Evolutionary conservation across 2,888 invertebrate genomes (phyloP).

Genomic region (Hydropsyche betteni): DNA sequence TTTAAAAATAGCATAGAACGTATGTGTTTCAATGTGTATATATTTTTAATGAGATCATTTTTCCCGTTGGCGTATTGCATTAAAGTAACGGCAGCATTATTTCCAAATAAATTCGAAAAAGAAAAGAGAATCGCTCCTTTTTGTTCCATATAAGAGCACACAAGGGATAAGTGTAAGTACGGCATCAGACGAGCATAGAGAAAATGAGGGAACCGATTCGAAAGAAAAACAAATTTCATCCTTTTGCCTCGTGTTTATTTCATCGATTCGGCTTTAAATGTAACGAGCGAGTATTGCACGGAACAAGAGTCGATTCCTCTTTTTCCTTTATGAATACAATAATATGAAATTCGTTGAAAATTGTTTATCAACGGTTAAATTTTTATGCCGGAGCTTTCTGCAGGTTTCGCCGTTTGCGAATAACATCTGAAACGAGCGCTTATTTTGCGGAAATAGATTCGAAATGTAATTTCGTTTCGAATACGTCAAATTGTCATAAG

Average conservation of each 20-base stretch:
- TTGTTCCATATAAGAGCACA: slow-evolving; percentile 9
- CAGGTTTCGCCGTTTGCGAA: too few relatives aligned
- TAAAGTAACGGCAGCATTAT: slow-evolving; percentile 1
- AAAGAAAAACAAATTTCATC: slow-evolving; percentile 17
- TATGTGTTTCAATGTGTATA: too few relatives aligned
- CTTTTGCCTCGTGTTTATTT: slow-evolving; percentile 4
- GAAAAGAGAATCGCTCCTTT: background rate
- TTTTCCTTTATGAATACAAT: too few relatives aligned
- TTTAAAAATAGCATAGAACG: too few relatives aligned
- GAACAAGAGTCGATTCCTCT: too few relatives aligned
- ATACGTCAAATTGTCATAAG: slow-evolving; percentile 9
- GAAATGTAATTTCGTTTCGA: slow-evolving; percentile 9
- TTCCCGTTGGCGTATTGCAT: background rate
- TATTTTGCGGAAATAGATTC: slow-evolving; percentile 8
- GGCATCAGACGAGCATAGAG: background rate
- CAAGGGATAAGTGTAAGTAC: slow-evolving; percentile 19
- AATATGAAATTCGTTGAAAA: too few relatives aligned
- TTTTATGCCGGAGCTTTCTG: too few relatives aligned
- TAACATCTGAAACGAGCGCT: background rate
- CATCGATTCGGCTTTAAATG: slow-evolving; percentile 2
- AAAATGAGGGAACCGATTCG: slow-evolving; percentile 22
- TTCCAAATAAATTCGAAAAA: slow-evolving; percentile 15
- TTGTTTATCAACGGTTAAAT: too few relatives aligned
- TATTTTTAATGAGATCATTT: too few relatives aligned
- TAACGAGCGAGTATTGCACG: background rate